Evolutionary conservation across 1,140 invertebrate genomes (phyloP).

Genomic region (fruit fly (Drosophila melanogaster)): Release_6_plus_ISO1_MT NT_037436.4:10087001-10087500

Average conservation of each 20-base stretch:
- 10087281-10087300: conserved; percentile 57
- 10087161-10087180: conserved; percentile 74
- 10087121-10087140: conserved; percentile 2
- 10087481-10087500: conserved; percentile 60
- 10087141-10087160: conserved; percentile 72
- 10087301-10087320: conserved; percentile 61
- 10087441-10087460: conserved; percentile 65
- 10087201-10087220: conserved; percentile 67
- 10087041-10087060: not conserved
- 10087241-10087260: conserved; percentile 70
- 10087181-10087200: conserved; percentile 67
- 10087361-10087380: conserved; percentile 69
- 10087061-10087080: conserved; percentile 21
- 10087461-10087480: conserved; percentile 68
- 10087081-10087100: conserved; percentile 28
- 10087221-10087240: conserved; percentile 65
- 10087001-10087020: not conserved
- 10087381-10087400: conserved; percentile 65
- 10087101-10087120: conserved; percentile 37
- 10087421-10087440: conserved; percentile 73
- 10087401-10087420: conserved; percentile 65
- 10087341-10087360: conserved; percentile 66
- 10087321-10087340: conserved; percentile 61
- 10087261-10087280: conserved; percentile 51
- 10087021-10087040: conserved; percentile 7